These are phyloP conservation scores for Epizoanthus stellaris DNA, from an alignment of 92 coral and sea anemone genomes.

Conservation along the genomic window DNA sequence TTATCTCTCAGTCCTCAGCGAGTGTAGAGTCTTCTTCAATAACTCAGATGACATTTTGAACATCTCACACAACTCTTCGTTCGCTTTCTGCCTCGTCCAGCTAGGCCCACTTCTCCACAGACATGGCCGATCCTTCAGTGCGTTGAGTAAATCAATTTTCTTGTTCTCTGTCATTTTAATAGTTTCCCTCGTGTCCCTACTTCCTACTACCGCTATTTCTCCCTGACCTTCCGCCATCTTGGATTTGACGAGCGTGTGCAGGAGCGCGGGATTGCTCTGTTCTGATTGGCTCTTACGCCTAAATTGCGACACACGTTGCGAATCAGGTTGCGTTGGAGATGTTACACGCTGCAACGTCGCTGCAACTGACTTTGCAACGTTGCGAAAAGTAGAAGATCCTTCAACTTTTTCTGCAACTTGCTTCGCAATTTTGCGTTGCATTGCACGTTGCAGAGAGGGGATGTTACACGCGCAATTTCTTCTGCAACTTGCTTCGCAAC, in stretches of 20 bases:
- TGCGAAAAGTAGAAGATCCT: conserved; percentile 36
- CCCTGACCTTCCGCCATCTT: conserved; percentile 4
- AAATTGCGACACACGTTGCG: background rate
- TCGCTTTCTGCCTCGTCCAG: conserved; percentile 17
- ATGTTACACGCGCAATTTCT: conserved; percentile 30
- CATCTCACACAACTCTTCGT: conserved; percentile 33
- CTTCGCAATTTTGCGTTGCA: background rate
- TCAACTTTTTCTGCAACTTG: conserved; percentile 49
- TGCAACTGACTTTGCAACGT: conserved; percentile 10
- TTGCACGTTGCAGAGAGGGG: conserved; percentile 12
- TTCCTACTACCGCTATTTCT: too few species aligned
- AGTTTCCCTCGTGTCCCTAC: too few species aligned
- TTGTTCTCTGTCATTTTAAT: conserved; percentile 15
- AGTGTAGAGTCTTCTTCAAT: conserved; percentile 48
- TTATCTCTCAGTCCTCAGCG: conserved; percentile 45
- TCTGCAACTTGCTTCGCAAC: conserved; percentile 35
- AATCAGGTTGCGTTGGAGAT: background rate
- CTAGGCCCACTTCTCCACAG: conserved; percentile 29
- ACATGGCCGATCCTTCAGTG: background rate
- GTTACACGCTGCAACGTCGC: too few species aligned
- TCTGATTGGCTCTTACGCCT: background rate
- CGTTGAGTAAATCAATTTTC: conserved; percentile 32
- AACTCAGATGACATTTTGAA: conserved; percentile 36
- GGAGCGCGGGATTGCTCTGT: background rate
- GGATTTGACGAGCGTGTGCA: background rate